phyloP scores from a whole-genome alignment of 2,888 invertebrate genomes.

The Lasioglossum marginatum region DNA sequence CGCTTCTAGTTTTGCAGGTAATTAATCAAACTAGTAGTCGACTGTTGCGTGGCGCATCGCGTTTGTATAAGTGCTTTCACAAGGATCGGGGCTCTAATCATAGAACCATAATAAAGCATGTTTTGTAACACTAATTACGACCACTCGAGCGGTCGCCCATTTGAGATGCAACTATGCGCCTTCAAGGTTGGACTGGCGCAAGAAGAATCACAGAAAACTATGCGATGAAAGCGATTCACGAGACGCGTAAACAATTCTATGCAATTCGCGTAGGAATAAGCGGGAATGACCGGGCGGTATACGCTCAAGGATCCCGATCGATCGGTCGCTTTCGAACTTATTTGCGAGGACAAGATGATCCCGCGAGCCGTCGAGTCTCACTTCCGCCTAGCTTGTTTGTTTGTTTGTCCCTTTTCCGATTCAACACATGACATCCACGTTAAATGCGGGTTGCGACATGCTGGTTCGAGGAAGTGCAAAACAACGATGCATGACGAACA shows the following conservation, averaged over 20 bases:
- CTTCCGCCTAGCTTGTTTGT: slow-evolving; percentile 16
- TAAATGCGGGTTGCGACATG: slow-evolving; percentile 64
- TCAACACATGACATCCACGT: slow-evolving; percentile 46
- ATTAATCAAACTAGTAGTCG: slow-evolving; percentile 21
- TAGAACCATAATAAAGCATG: slow-evolving; percentile 23
- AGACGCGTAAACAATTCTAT: slow-evolving; percentile 31
- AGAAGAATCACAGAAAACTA: slow-evolving; percentile 52
- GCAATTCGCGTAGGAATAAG: slow-evolving; percentile 12
- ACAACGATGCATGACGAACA: slow-evolving; percentile 61
- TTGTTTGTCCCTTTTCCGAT: slow-evolving; percentile 21
- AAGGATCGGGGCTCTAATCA: slow-evolving; percentile 47
- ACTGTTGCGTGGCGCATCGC: background rate
- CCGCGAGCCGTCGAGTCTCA: slow-evolving; percentile 1
- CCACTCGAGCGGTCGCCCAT: slow-evolving; percentile 50
- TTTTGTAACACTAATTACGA: slow-evolving; percentile 64
- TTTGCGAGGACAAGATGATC: background rate
- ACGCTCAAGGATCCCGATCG: background rate
- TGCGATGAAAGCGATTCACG: slow-evolving; percentile 43
- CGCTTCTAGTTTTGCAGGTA: background rate
- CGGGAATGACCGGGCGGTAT: background rate
- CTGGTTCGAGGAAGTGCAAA: slow-evolving; percentile 62
- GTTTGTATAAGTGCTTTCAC: slow-evolving; percentile 22
- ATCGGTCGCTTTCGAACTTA: slow-evolving; percentile 13
- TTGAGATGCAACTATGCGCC: slow-evolving; percentile 62
- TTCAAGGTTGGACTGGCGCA: slow-evolving; percentile 62